These are phyloP conservation scores for Cataglyphis livida DNA, from an alignment of 2,888 invertebrate genomes.

Conservation along the genomic window DNA sequence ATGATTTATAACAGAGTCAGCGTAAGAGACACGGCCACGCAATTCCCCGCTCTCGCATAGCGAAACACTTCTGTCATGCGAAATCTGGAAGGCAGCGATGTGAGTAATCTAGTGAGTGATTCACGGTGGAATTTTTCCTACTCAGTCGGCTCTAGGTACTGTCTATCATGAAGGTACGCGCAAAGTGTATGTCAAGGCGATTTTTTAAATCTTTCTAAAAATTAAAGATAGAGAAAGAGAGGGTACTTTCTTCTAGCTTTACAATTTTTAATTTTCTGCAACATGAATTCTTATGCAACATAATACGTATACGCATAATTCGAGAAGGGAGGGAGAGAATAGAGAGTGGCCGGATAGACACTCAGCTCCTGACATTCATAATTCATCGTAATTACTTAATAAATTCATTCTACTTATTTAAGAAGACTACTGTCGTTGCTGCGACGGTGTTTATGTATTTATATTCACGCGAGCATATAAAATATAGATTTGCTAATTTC, in stretches of 20 bases:
- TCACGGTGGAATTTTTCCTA: conserved; percentile 71
- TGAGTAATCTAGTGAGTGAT: conserved; percentile 71
- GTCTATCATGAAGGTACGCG: conserved; percentile 57
- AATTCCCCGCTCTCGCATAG: conserved; percentile 42
- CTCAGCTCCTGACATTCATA: conserved; percentile 71
- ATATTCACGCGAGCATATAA: background rate
- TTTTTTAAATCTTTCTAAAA: conserved; percentile 22
- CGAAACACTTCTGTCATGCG: conserved; percentile 68
- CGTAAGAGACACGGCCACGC: conserved; percentile 38
- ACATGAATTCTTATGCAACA: background rate
- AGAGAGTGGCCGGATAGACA: conserved; percentile 71
- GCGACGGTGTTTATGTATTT: background rate
- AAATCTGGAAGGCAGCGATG: conserved; percentile 70
- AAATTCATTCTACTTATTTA: conserved; percentile 55
- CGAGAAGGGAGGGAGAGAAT: background rate
- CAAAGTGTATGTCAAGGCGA: conserved; percentile 54
- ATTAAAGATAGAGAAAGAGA: background rate
- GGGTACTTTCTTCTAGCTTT: conserved; percentile 19
- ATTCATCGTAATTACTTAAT: conserved; percentile 76
- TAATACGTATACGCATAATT: background rate
- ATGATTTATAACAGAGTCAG: conserved; percentile 65
- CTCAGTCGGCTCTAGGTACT: conserved; percentile 57
- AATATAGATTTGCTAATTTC: conserved; percentile 1
- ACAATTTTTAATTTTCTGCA: conserved; percentile 8
- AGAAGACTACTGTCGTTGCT: conserved; percentile 30